A percentile compares a stretch with the other conserved stretches of the same genome.
These are phyloP conservation scores for Cataglyphis rosenhaueri DNA, from an alignment of 2,888 invertebrate genomes.

Conservation along the genomic window DNA sequence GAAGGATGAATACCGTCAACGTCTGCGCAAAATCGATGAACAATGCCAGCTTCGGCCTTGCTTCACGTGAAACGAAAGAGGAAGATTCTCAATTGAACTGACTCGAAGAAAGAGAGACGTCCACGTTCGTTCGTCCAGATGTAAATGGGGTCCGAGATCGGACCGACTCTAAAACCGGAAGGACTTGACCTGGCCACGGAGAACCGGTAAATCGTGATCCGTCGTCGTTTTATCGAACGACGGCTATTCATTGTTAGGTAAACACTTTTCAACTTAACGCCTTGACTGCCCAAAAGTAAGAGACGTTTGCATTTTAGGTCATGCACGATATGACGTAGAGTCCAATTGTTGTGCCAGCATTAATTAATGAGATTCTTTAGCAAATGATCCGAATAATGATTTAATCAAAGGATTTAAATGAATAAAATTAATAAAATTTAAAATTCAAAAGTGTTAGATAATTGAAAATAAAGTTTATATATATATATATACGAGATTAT, in stretches of 20 bases:
- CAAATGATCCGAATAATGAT: background rate
- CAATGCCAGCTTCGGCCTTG: constrained; percentile 53
- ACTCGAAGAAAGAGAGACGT: constrained; percentile 45
- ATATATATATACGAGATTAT: background rate
- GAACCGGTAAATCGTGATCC: constrained; percentile 60
- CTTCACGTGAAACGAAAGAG: constrained; percentile 25
- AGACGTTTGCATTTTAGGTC: constrained; percentile 26
- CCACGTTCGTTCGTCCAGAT: constrained; percentile 65
- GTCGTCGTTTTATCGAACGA: constrained; percentile 17
- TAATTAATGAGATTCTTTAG: constrained; percentile 5
- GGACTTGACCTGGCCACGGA: constrained; percentile 65
- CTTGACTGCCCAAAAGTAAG: constrained; percentile 16
- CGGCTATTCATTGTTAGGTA: constrained; percentile 51
- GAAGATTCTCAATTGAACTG: constrained; percentile 71
- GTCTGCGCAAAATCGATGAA: constrained; percentile 42
- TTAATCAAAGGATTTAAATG: background rate
- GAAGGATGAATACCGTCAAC: constrained; percentile 23
- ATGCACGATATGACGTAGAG: constrained; percentile 9
- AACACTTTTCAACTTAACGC: constrained; percentile 46
- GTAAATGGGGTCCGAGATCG: constrained; percentile 42
- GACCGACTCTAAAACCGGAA: constrained; percentile 66
- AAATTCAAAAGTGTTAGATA: background rate
- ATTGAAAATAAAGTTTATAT: background rate
- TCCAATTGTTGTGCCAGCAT: background rate
- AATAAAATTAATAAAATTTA: background rate